Evolutionary conservation across 2,113 vertebrate genomes (phyloP).

Genomic region (Nesogale talazaci): DNA sequence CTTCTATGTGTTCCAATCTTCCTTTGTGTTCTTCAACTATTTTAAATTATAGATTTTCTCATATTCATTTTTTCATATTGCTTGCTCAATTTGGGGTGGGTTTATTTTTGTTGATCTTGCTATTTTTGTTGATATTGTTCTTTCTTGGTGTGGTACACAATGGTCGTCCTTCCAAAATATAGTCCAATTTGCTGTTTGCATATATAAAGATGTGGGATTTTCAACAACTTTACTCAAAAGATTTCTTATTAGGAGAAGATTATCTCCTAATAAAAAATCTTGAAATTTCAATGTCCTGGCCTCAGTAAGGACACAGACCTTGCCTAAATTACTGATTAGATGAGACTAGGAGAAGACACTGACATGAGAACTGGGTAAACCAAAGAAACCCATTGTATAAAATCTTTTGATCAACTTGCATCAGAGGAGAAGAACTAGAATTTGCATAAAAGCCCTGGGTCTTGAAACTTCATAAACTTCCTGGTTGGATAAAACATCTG

Average conservation of each 20-base stretch:
- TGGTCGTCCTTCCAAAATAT: neutral
- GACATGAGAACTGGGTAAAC: neutral
- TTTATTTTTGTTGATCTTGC: fast-evolving
- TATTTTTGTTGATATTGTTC: fast-evolving
- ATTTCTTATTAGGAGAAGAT: neutral
- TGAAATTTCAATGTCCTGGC: neutral
- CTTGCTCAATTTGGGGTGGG: neutral
- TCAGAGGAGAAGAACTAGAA: neutral
- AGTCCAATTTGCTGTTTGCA: neutral
- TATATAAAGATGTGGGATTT: neutral
- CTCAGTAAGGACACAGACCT: too few species aligned
- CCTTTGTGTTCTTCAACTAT: fast-evolving
- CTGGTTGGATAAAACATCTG: neutral
- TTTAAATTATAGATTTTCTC: neutral
- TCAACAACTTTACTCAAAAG: neutral
- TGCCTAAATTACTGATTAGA: too few species aligned
- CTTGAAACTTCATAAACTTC: neutral
- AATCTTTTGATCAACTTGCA: neutral
- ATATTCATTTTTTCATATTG: fast-evolving
- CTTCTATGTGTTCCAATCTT: neutral
- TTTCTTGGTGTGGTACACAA: neutral
- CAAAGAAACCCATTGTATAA: neutral
- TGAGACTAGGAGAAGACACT: neutral
- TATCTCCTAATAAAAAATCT: neutral
- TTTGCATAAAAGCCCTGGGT: neutral